Evolutionary conservation across 2,888 invertebrate genomes (phyloP).

Genomic region (Ichneumon xanthorius): DNA sequence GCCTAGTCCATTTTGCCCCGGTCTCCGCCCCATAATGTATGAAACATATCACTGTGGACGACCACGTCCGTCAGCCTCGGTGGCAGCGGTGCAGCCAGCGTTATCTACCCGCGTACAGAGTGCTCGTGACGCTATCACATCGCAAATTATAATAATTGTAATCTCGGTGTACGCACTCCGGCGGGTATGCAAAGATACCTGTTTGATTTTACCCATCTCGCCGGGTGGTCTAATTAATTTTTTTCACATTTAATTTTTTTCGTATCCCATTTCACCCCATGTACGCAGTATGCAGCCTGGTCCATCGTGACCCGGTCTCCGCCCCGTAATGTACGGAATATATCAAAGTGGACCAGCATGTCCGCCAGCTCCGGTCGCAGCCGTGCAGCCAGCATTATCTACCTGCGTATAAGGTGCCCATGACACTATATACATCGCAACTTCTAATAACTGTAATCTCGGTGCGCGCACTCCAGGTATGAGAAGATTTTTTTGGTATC

Average conservation of each 20-base stretch:
- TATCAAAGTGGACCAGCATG: conserved; percentile 25
- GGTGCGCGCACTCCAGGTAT: too few species aligned
- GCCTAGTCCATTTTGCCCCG: neutral
- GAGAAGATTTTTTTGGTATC: too few species aligned
- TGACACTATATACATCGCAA: too few species aligned
- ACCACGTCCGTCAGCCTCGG: conserved; percentile 31
- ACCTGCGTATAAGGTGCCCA: too few species aligned
- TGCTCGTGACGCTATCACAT: neutral
- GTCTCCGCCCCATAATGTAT: neutral
- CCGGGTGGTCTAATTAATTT: too few species aligned
- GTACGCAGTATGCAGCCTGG: too few species aligned
- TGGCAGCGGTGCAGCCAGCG: neutral
- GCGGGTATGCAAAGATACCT: too few species aligned
- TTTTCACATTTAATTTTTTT: too few species aligned
- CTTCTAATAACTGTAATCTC: too few species aligned
- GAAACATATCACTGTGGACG: conserved; percentile 11
- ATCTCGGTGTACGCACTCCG: conserved; percentile 65
- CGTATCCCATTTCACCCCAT: too few species aligned
- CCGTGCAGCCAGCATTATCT: neutral
- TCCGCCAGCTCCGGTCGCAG: conserved; percentile 27
- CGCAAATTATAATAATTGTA: conserved; percentile 64
- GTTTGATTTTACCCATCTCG: too few species aligned
- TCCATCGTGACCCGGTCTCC: neutral
- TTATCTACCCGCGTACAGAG: conserved; percentile 1
- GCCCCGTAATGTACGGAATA: neutral